phyloP scores from a whole-genome alignment of 1,140 invertebrate species.

The Stratiolaelaps scimitus region DNA sequence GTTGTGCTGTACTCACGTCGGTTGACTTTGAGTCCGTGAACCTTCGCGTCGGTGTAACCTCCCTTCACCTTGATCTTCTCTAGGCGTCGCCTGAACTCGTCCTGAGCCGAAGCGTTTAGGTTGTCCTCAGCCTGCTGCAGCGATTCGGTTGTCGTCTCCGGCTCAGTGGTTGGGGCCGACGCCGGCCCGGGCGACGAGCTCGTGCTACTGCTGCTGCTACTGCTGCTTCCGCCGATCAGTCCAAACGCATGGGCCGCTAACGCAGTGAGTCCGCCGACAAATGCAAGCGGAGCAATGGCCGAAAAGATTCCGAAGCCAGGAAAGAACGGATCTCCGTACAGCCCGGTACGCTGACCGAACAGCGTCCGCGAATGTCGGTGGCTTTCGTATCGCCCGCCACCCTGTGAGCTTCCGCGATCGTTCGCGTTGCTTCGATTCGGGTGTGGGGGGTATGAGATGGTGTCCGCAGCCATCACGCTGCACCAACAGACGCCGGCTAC shows the following conservation, averaged over 20 bases:
- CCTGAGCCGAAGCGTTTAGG: conserved; percentile 12
- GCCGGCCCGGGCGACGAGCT: neutral
- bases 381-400: neutral
- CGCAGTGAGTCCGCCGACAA: neutral
- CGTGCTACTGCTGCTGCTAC: neutral
- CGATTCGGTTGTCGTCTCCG: neutral
- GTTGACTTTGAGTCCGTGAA: neutral
- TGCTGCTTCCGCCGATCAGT: conserved; percentile 9
- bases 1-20: neutral
- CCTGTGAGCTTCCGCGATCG: neutral
- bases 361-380: neutral
- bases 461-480: neutral
- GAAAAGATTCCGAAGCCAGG: conserved; percentile 5
- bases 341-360: neutral
- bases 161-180: neutral
- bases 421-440: too few species aligned
- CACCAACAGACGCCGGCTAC: neutral
- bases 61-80: neutral
- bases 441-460: too few species aligned
- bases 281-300: conserved; percentile 11
- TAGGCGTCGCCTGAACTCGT: conserved; percentile 2
- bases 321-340: conserved; percentile 19
- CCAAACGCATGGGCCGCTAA: neutral
- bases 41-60: neutral
- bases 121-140: neutral